Conservation (phyloP, 2,888 invertebrate genomes). For the Acholoe squamosa region DNA sequence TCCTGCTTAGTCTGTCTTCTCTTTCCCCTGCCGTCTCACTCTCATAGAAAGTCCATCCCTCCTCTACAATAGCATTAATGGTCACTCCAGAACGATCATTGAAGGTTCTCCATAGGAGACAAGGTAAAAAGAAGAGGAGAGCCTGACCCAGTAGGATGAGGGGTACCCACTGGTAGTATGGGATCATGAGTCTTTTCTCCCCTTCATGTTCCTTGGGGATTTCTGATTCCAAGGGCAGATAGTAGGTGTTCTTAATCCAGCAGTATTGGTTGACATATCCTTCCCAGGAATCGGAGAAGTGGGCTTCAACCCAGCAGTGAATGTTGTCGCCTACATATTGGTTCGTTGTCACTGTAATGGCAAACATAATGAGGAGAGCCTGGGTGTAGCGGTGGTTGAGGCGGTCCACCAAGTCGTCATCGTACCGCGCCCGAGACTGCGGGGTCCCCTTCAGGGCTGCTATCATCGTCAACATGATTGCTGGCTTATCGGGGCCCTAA, state of each 20-base stretch:
- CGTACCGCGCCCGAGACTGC: conserved; percentile 67
- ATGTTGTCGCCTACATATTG: conserved; percentile 72
- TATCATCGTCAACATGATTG: conserved; percentile 2
- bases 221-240: conserved; percentile 71
- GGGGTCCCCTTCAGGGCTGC: conserved; percentile 20
- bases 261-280: conserved; percentile 73
- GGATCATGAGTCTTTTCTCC: conserved; percentile 70
- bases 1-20: not conserved
- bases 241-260: conserved; percentile 74
- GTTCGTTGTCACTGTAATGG: conserved; percentile 71
- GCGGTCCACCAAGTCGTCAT: conserved; percentile 71
- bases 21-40: conserved; percentile 49
- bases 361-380: conserved; percentile 70
- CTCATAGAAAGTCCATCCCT: conserved; percentile 70
- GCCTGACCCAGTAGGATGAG: conserved; percentile 71
- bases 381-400: conserved; percentile 71
- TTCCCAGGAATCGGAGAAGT: conserved; percentile 71
- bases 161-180: conserved; percentile 74
- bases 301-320: conserved; percentile 73
- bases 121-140: conserved; percentile 70
- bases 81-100: conserved; percentile 71
- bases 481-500: not conserved
- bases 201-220: conserved; percentile 72
- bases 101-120: conserved; percentile 69
- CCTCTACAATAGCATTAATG: conserved; percentile 71